Evolutionary conservation across 92 coral and sea anemone species (phyloP), one percentile per base, ranked within the genome.

Genomic region (Desmophyllum pertusum): DNA sequence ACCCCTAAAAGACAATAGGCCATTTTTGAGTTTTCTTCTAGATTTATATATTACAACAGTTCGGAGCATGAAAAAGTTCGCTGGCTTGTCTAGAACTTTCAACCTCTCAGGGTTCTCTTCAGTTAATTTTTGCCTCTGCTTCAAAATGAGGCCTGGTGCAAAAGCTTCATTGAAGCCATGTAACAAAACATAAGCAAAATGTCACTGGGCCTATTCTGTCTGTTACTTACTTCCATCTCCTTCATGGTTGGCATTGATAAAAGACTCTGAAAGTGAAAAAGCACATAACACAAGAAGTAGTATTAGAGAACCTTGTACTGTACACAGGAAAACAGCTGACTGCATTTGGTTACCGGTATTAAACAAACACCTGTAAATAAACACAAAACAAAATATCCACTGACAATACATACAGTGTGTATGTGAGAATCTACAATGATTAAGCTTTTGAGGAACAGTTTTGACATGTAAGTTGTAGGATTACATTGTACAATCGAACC

Each of bases 181-280:
- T n/a, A 10, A 1, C 38, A 2, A 37, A 23, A 59, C 4, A 66
- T 21, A 61, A 64, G 21, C 33, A 11, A 2, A 13, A 21, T 21
- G 37, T n/a, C n/a, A n/a, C n/a, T n/a, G n/a, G n/a, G n/a, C n/a
- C n/a, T n/a, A n/a, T n/a, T n/a, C n/a, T n/a, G n/a, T n/a, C 17
- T 62, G 8, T 18, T 66, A 25, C 86, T 84, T 83, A 96, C 99
- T 96, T 96, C 99, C 70, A 86, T 86, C 81, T 96, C 98, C 40
- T 87, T 92, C 84, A 91, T 94, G 23, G 99, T 96, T 70, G 94
- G 96, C 93, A 93, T 94, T 40, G 99, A 92, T 5, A 97, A 75
- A 78, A 97, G 90, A 72, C 91, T 90, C 98, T 96, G 85, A 11
- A 71, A 88, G n/a, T 5, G 23, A 25, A 69, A 72, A 31, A 33